phyloP scores from a whole-genome alignment of 2,797 vertebrate species.

The Phylloscopus collybita region DNA sequence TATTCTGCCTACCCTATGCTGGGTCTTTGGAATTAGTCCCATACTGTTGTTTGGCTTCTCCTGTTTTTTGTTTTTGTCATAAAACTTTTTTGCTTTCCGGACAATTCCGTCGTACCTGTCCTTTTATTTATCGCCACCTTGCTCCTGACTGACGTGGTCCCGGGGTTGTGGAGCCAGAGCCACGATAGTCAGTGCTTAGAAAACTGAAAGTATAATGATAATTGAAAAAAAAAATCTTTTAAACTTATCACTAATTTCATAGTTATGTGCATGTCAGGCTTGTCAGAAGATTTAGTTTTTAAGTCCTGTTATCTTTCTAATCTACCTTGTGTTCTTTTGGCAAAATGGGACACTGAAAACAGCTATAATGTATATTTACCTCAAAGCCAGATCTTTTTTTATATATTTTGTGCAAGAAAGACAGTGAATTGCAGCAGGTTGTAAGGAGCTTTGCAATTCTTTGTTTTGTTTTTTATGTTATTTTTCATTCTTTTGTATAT shows the following conservation, averaged over 20 bases:
- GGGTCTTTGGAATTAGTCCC: neutral
- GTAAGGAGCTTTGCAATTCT: neutral
- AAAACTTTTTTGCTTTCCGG: neutral
- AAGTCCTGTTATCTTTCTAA: neutral
- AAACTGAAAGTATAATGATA: neutral
- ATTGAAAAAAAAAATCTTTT: neutral
- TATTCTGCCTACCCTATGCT: too few relatives aligned
- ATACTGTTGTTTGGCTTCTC: neutral
- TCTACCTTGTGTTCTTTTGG: neutral
- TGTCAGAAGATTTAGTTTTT: neutral
- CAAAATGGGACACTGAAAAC: neutral
- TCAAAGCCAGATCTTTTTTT: neutral
- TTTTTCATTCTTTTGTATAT: neutral
- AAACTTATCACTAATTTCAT: neutral
- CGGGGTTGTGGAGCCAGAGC: neutral
- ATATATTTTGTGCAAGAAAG: neutral
- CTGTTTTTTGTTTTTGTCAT: fast-evolving
- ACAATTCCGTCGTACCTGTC: neutral
- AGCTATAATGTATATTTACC: neutral
- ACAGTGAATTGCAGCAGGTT: neutral
- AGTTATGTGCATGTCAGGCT: neutral
- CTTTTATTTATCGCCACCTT: neutral
- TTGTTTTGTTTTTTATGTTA: neutral
- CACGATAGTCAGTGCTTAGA: neutral
- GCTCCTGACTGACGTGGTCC: neutral